Evolutionary conservation across 2,113 vertebrate genomes (phyloP), one percentile per base, ranked within the genome.

Genomic region (Charadrius vociferus): DNA sequence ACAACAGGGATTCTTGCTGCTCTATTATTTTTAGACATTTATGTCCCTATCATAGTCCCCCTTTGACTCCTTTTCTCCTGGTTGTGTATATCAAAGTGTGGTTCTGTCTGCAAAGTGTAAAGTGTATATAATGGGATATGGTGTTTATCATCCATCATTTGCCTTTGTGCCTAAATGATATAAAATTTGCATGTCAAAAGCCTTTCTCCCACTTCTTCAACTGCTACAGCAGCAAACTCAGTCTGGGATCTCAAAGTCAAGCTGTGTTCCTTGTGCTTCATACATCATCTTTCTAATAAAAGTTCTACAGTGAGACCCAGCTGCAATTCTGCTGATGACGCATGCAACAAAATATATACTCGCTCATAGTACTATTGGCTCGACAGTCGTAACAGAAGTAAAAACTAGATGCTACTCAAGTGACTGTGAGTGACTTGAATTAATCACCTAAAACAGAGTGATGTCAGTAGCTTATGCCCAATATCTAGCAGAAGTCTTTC

Each of bases 151-250:
- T 27, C 74, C 62, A 70, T 87, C 89, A 91, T 32, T 93, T n/a
- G 24, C 86, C 58, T 94, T 91, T 91, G 66, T 82, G 93, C 86
- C 66, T 30, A 95, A 95, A 91, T 45, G 36, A 45, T 16, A 86
- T 30, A 36, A 52, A 80, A 95, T 97, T 91, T 96, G 89, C 95
- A 96, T 95, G 91, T 94, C 94, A 95, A 97, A 95, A 97, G 85
- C 75, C 45, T 82, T 50, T 80, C 86, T 93, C 65, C 66, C 74
- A 80, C 83, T 90, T 90, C 81, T 90, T 87, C 88, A 73, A 90
- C 50, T 88, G 88, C 89, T 92, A 27, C 5, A 91, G 91, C 84
- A 86, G n/a, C 93, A 95, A 96, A 90, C 73, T 94, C 89, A 45
- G 86, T 82, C 93, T 96, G 91, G 61, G 67, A 80, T 85, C 84